phyloP scores from a whole-genome alignment of 2,113 vertebrate genomes.

The Spea multiplicata region DNA sequence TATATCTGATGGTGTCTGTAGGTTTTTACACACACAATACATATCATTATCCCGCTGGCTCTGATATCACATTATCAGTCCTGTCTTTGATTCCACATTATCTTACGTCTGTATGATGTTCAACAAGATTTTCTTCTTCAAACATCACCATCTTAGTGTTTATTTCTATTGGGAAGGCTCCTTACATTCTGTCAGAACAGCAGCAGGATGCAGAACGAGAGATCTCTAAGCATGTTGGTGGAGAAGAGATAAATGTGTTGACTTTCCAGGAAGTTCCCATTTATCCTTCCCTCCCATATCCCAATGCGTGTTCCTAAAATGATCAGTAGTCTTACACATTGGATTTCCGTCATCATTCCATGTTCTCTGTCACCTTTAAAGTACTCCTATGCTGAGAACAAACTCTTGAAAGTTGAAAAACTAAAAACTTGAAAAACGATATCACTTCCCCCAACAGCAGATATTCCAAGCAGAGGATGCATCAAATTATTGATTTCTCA shows the following conservation, averaged over 20 bases:
- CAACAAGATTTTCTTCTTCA: background rate
- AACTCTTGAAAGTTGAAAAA: conserved; percentile 1
- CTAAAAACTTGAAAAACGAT: background rate
- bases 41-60: conserved; percentile 17
- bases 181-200: background rate
- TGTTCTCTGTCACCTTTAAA: conserved; percentile 26
- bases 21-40: conserved; percentile 14
- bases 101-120: background rate
- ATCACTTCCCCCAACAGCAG: too few relatives aligned
- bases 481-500: too few relatives aligned
- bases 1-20: conserved; percentile 21
- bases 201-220: background rate
- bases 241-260: background rate
- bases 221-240: background rate
- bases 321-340: conserved; percentile 26
- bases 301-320: conserved; percentile 1
- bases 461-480: too few relatives aligned
- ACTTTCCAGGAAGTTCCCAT: background rate
- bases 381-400: conserved; percentile 6
- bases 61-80: conserved; percentile 14
- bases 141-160: background rate
- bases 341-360: conserved; percentile 30
- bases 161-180: background rate
- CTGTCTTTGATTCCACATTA: background rate
- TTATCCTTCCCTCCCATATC: background rate